These are phyloP conservation scores for Micronisus gabar DNA, from an alignment of 2,113 vertebrate species.

Conservation along the genomic window DNA sequence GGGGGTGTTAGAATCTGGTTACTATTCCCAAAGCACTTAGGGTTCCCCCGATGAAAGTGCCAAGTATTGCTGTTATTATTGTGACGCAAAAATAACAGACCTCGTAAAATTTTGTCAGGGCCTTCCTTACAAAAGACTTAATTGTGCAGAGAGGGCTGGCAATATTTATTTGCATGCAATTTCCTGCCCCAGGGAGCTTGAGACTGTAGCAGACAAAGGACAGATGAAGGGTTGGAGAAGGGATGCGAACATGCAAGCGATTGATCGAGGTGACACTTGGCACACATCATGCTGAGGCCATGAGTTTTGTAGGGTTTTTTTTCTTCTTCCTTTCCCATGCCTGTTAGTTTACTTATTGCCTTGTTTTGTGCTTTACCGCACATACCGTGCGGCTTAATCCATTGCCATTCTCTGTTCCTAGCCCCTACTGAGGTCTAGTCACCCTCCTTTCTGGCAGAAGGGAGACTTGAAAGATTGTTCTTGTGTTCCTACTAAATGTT, in stretches of 20 bases:
- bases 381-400: background rate
- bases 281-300: background rate
- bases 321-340: background rate
- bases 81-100: background rate
- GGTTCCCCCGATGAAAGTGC: background rate
- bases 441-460: background rate
- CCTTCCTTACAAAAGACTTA: slow-evolving; percentile 23
- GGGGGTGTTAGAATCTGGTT: background rate
- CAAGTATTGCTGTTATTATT: background rate
- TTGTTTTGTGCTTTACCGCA: background rate
- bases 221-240: slow-evolving; percentile 2
- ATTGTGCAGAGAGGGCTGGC: background rate
- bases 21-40: background rate
- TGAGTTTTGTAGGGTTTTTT: background rate
- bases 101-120: background rate
- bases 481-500: background rate
- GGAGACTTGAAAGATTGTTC: background rate
- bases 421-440: background rate
- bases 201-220: background rate
- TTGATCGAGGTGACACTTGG: slow-evolving; percentile 26
- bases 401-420: background rate
- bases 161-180: slow-evolving; percentile 7
- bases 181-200: slow-evolving; percentile 29
- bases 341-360: background rate
- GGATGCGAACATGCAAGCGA: background rate